Base-by-base conservation (phyloP, 2,797 vertebrate species). In the Gymnoscopelus microlampas region DNA sequence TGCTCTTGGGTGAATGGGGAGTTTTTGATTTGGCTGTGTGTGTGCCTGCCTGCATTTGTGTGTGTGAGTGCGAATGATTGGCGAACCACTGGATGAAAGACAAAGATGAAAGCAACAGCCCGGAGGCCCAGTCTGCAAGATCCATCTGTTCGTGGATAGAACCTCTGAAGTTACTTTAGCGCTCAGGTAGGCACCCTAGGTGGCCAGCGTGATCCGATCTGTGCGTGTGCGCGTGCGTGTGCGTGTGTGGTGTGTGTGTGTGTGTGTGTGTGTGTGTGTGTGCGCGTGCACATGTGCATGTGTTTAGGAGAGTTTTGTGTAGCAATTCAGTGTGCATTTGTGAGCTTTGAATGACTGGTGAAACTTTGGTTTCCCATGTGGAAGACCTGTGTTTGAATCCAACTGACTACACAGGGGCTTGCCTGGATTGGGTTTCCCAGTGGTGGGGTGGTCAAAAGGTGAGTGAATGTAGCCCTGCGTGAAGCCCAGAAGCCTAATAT, bases 101-200 rank as follows among this genome's bases (percentile, higher is more conserved):
- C 81, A 88, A 87, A 92, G 88, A 93, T 92, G 86, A 93, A 92
- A 92, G 91, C 68, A 8, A 63, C 70, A 53, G 78, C 88, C 85
- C 44, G 2, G 51, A 85, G 89, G 85, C 80, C 62, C 60, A 76
- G 80, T 82, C 82, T 71, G 85, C 26, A 19, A 78, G 83, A 85
- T 88, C 85, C 83, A 89, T 89, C 83, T 89, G 87, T 85, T 87
- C 77, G 76, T 76, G 63, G 63, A 77, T 69, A 63, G 68, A 80
- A 69, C 61, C 81, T 83, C 82, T 85, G 73, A 88, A 79, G 78
- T 83, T 70, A 70, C 72, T 80, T 77, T 71, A 80, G 69, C 76
- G 75, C 73, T 75, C 75, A 77, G 70, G 73, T 80, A 85, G 73
- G 8, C 77, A 57, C 55, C 2, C 1, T 56, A 58, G 83, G 81